These are phyloP conservation scores for Pogoniulus pusillus DNA, from an alignment of 2,797 vertebrate genomes.

Conservation along the genomic window DNA sequence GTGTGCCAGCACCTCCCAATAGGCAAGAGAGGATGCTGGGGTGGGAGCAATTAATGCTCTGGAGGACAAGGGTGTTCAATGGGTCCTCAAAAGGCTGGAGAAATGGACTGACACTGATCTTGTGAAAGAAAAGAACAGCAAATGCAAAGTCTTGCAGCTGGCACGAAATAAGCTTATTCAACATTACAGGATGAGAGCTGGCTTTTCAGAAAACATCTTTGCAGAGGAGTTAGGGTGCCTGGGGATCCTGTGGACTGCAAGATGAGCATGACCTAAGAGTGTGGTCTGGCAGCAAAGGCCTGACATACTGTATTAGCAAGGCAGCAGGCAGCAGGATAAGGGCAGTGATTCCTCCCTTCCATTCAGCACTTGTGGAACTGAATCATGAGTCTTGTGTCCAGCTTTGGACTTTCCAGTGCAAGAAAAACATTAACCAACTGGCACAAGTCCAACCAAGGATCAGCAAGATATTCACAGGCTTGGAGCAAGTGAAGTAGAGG, in stretches of 20 bases:
- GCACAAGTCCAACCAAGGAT: not conserved
- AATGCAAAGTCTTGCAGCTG: not conserved
- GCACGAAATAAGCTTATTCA: not conserved
- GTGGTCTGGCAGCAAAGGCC: not conserved
- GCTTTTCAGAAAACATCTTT: not conserved
- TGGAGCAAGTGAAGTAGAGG: not conserved
- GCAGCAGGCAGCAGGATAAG: not conserved
- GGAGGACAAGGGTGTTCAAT: not conserved
- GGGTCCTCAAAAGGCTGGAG: too few species aligned
- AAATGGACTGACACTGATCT: not conserved
- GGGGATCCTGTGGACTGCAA: not conserved
- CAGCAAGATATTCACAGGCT: fast-evolving
- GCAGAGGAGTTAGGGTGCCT: not conserved
- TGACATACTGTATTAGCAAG: not conserved
- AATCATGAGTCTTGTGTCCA: not conserved
- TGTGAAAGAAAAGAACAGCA: not conserved
- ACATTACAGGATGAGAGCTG: not conserved
- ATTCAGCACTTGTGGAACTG: not conserved
- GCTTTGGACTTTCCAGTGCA: too few species aligned
- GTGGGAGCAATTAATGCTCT: fast-evolving
- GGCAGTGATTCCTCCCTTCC: not conserved
- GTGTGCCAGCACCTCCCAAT: fast-evolving
- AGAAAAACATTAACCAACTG: not conserved
- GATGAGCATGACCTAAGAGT: not conserved
- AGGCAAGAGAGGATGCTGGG: fast-evolving